Evolutionary conservation across 2,888 invertebrate species (phyloP), one percentile per base, ranked within the genome.

Genomic region (Troilus luridus): DNA sequence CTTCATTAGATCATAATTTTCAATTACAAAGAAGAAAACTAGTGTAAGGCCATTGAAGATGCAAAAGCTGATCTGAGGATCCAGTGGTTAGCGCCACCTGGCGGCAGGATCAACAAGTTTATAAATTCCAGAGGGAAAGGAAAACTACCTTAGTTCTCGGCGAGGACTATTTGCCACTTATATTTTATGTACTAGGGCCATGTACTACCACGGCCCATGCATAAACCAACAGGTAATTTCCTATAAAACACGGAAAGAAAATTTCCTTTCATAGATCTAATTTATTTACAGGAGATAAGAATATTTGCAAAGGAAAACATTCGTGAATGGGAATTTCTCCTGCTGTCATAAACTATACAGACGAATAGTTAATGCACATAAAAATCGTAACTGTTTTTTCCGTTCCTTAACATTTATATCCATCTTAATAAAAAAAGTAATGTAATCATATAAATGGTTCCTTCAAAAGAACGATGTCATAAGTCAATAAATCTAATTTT

Each of bases 21-120:
- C 41, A 41, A 41, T 41, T 41, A 5, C 41, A 41, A 41, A 41
- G 41, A 41, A 41, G 41, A 41, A 41, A 41, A 41, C 41, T 41
- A 5, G 24, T 1, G 17, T 77, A 14, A 67, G 27, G 1, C 24
- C 72, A 77, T 77, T 77, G 72, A 19, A 27, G 17, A 77, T 77
- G 72, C 72, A 77, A 77, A 77, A 17, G 72, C 27, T 41, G 72
- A 77, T 17, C 72, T 41, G 1, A 41, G 12, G 72, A 77, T 8
- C 72, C 17, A 41, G 72, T 27, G 72, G 72, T 77, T 77, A 77
- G 9, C 72, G 27, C 72, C 72, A 77, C 21, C 72, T 77, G 72
- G 72, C 8, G 72, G 7, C 72, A 77, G 72, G 41, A 77, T 77
- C 72, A 77, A 77, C 72, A 77, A 77, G 72, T 77, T 77, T 41